Evolutionary conservation across 1,140 invertebrate species (phyloP).

Genomic region (Zaprionus capensis): DNA sequence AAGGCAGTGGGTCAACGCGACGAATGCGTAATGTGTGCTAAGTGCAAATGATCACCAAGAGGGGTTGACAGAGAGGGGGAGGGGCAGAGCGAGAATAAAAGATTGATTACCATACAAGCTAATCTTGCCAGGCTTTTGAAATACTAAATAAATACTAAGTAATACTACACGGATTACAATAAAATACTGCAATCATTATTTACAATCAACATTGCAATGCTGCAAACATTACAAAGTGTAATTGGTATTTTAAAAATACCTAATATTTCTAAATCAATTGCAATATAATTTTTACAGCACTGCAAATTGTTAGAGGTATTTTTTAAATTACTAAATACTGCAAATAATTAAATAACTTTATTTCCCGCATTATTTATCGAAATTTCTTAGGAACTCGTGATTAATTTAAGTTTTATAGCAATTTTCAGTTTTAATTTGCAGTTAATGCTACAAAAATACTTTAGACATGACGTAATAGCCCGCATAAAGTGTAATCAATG

Average conservation of each 20-base stretch:
- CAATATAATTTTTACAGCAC: neutral
- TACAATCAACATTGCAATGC: neutral
- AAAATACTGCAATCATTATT: neutral
- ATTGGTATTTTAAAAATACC: neutral
- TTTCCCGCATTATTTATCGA: neutral
- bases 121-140: neutral
- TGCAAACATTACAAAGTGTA: neutral
- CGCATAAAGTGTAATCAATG: neutral
- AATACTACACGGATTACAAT: neutral
- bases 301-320: neutral
- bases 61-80: slow-evolving; percentile 15
- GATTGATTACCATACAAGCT: neutral
- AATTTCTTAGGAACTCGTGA: neutral
- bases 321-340: neutral
- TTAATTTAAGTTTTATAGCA: neutral
- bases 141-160: neutral
- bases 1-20: slow-evolving; percentile 38
- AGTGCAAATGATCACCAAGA: slow-evolving; percentile 5
- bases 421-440: neutral
- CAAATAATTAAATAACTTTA: neutral
- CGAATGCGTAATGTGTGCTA: slow-evolving; percentile 40
- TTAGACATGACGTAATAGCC: neutral
- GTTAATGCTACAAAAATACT: neutral
- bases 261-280: neutral
- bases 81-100: neutral